Conservation (phyloP, 1,140 invertebrate genomes). For the Hirudo medicinalis region DNA sequence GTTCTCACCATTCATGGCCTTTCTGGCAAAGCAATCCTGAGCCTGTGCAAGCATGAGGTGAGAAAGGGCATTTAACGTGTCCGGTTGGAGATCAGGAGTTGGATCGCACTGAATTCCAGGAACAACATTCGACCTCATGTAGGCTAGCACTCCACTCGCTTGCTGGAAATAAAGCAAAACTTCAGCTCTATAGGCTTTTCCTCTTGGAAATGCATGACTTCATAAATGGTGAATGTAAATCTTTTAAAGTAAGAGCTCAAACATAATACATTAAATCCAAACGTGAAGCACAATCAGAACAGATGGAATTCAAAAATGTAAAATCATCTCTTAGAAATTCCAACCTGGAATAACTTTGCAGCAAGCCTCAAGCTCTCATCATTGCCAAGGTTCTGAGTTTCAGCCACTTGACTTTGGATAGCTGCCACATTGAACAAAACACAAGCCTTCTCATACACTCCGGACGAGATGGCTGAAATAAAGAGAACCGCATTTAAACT, state of each 20-base stretch:
- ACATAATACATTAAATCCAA: too few species aligned
- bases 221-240: too few species aligned
- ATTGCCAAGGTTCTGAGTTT: conserved; percentile 65
- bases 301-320: too few species aligned
- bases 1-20: conserved; percentile 68
- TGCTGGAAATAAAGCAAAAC: conserved; percentile 49
- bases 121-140: conserved; percentile 72
- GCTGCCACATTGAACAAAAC: conserved; percentile 94
- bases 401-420: conserved; percentile 74
- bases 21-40: conserved; percentile 88
- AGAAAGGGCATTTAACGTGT: conserved; percentile 69
- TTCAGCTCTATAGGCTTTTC: neutral
- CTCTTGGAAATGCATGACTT: too few species aligned
- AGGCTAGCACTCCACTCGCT: conserved; percentile 75
- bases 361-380: conserved; percentile 87
- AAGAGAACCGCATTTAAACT: neutral
- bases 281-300: too few species aligned
- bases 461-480: conserved; percentile 48
- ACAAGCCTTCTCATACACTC: conserved; percentile 83
- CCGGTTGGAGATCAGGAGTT: conserved; percentile 82
- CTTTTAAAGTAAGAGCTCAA: too few species aligned
- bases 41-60: conserved; percentile 90
- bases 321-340: too few species aligned
- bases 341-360: conserved; percentile 77
- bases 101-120: conserved; percentile 79